Percentiles rank a stretch among this genome's conserved stretches.
Evolutionary conservation across 2,113 vertebrate species (phyloP).

Genomic region (Ictidomys tridecemlineatus): DNA sequence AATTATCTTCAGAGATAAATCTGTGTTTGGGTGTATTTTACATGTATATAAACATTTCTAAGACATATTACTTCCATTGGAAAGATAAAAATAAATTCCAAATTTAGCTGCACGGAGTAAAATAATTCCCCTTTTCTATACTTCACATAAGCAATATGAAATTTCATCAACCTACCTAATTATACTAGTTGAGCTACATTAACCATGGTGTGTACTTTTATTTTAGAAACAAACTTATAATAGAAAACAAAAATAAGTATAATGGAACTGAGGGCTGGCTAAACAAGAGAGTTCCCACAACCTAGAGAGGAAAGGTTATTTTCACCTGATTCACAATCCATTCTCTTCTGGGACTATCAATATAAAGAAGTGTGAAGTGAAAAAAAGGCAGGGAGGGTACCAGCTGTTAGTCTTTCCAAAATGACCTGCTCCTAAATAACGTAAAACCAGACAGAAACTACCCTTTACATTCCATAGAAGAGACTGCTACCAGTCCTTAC

Average conservation of each 20-base stretch:
- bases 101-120: neutral
- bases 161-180: neutral
- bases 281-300: neutral
- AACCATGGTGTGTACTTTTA: neutral
- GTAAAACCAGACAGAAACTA: neutral
- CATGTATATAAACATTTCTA: neutral
- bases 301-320: neutral
- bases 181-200: neutral
- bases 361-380: neutral
- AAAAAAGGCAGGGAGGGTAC: neutral
- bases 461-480: neutral
- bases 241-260: neutral
- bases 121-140: neutral
- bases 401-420: neutral
- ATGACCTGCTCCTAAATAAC: neutral
- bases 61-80: neutral
- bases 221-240: neutral
- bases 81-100: neutral
- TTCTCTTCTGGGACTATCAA: neutral
- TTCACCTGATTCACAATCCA: neutral
- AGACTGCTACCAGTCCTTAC: neutral
- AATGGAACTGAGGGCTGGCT: constrained; percentile 20
- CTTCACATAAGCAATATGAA: neutral
- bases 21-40: neutral
- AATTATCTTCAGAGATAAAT: constrained; percentile 44